Percentiles rank a stretch among this genome's conserved stretches.
These are phyloP conservation scores for Octodonta nipae DNA, from an alignment of 2,888 invertebrate genomes.

Conservation along the genomic window DNA sequence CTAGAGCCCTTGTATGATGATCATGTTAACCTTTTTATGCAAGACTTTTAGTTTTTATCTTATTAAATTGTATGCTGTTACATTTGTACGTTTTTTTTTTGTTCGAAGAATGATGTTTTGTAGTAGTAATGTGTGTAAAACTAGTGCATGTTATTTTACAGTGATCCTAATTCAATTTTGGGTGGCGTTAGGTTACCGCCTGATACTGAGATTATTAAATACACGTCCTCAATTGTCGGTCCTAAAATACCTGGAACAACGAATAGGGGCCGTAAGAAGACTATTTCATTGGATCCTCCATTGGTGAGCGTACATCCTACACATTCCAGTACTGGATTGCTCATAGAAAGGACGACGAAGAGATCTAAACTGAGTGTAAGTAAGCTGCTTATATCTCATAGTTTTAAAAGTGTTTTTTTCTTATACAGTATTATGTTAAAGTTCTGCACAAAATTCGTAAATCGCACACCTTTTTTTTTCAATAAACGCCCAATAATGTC, in stretches of 20 bases:
- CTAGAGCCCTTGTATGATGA: too few relatives aligned
- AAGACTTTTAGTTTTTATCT: too few relatives aligned
- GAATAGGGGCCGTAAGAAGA: slow-evolving; percentile 75
- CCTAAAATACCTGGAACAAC: slow-evolving; percentile 76
- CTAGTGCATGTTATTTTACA: slow-evolving; percentile 34
- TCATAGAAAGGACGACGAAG: slow-evolving; percentile 38
- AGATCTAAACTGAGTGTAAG: slow-evolving; percentile 32
- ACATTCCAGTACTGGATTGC: slow-evolving; percentile 33
- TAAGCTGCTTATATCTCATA: slow-evolving; percentile 6
- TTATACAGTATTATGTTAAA: too few relatives aligned
- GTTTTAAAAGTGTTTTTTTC: slow-evolving; percentile 2
- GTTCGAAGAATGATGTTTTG: slow-evolving; percentile 4
- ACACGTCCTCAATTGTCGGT: slow-evolving; percentile 75
- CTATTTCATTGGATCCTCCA: slow-evolving; percentile 71
- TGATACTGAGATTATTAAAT: slow-evolving; percentile 81
- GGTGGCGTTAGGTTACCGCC: slow-evolving; percentile 75
- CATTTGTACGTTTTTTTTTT: not conserved
- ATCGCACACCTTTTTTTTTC: too few relatives aligned
- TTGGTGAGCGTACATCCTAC: slow-evolving; percentile 45
- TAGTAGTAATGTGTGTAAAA: slow-evolving; percentile 17
- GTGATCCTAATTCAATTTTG: slow-evolving; percentile 69
- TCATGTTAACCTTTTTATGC: too few relatives aligned
- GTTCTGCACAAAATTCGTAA: too few relatives aligned
- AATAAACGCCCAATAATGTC: too few relatives aligned
- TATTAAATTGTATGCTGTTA: not conserved